A percentile compares a stretch with the other conserved stretches of the same genome.
Evolutionary conservation across 35 echinoderm and acorn worm genomes (phyloP).

Genomic region (Heliocidaris tuberculata): DNA sequence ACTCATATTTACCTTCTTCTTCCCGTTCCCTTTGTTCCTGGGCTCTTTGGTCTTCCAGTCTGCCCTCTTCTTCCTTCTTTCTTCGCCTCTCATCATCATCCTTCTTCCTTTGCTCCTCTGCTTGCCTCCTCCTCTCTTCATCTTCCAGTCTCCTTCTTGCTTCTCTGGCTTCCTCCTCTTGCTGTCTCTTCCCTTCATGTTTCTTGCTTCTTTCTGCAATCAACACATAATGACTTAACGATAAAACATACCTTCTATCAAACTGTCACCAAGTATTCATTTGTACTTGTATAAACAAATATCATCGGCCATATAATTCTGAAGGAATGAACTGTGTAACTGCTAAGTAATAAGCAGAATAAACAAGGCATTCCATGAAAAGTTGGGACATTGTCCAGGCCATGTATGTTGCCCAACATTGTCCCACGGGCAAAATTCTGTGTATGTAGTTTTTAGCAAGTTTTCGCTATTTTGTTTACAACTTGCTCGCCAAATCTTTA

Average conservation of each 20-base stretch:
- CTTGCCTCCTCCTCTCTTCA: constrained; percentile 57
- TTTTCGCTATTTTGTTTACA: too few species aligned
- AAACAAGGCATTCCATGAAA: too few species aligned
- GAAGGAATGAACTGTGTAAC: too few species aligned
- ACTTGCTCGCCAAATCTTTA: too few species aligned
- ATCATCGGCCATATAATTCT: too few species aligned
- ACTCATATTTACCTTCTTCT: constrained; percentile 20
- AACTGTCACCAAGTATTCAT: too few species aligned
- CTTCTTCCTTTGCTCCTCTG: constrained; percentile 60
- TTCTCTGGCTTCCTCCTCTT: constrained; percentile 61
- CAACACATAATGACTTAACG: neutral
- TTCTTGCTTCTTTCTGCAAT: constrained; percentile 65
- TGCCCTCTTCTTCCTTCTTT: constrained; percentile 70
- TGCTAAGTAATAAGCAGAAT: too few species aligned
- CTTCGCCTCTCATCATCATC: constrained; percentile 56
- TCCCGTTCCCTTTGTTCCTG: constrained; percentile 66
- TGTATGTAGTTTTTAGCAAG: too few species aligned
- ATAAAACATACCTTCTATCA: neutral
- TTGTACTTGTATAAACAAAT: too few species aligned
- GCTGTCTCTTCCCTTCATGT: constrained; percentile 60
- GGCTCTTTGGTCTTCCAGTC: constrained; percentile 49
- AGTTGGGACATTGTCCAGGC: too few species aligned
- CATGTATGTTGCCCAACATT: too few species aligned
- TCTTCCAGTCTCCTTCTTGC: constrained; percentile 58
- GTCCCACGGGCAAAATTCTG: too few species aligned